phyloP scores from a whole-genome alignment of 2,888 invertebrate genomes.

The Tethea ocularis region DNA sequence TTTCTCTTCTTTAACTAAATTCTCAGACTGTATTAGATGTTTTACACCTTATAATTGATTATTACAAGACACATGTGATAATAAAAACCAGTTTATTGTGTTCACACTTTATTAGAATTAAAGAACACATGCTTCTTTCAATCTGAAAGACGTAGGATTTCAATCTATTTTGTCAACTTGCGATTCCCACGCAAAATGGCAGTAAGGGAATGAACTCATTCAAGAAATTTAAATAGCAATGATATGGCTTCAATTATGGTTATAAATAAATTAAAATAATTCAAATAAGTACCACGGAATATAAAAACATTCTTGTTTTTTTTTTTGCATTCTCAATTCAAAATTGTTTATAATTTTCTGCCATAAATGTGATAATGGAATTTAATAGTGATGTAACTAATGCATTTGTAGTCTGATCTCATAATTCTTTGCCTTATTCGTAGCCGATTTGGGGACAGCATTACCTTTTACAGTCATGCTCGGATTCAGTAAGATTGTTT shows the following conservation, averaged over 20 bases:
- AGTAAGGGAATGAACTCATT: not conserved
- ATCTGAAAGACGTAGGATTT: not conserved
- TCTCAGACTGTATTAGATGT: no score
- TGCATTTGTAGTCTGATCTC: not conserved
- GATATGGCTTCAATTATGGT: no score
- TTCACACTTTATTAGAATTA: not conserved
- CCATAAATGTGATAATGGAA: no score
- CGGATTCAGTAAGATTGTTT: no score
- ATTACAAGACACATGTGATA: not conserved
- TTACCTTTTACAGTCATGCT: no score
- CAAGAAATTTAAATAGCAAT: not conserved
- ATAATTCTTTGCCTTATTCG: not conserved
- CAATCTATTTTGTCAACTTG: not conserved
- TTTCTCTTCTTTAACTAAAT: no score
- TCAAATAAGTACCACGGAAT: no score
- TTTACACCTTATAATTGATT: not conserved
- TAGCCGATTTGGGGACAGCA: no score
- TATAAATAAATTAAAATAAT: no score
- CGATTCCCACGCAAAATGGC: not conserved
- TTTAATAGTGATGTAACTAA: constrained; percentile 2
- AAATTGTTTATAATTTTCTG: no score
- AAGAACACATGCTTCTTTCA: not conserved
- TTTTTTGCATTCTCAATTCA: no score
- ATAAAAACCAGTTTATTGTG: not conserved
- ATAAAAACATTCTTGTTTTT: no score